These are phyloP conservation scores for Acanthiza pusilla DNA, from an alignment of 2,797 vertebrate species.

Conservation along the genomic window DNA sequence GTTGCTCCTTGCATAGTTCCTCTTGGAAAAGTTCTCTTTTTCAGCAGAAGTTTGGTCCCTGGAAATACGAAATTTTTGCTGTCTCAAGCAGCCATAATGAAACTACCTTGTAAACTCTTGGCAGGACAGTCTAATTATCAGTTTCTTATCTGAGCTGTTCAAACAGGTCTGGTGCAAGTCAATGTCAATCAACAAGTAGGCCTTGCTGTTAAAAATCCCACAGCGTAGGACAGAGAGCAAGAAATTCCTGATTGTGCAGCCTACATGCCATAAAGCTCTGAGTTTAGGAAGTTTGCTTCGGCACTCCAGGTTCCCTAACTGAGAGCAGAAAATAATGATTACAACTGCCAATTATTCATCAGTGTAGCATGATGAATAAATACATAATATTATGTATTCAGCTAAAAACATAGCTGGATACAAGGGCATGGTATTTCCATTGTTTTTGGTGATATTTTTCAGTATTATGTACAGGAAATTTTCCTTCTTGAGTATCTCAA, in stretches of 20 bases:
- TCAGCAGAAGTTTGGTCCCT: background rate
- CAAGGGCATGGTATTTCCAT: background rate
- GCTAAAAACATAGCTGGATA: background rate
- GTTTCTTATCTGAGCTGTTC: background rate
- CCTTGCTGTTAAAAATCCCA: background rate
- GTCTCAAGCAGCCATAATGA: background rate
- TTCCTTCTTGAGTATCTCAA: background rate
- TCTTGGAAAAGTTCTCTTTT: background rate
- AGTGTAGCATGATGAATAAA: background rate
- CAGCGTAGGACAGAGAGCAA: background rate
- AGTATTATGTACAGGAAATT: background rate
- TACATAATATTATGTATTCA: too few relatives aligned
- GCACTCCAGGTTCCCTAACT: background rate
- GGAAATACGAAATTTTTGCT: background rate
- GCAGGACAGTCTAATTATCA: background rate
- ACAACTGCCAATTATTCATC: background rate
- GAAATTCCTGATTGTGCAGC: background rate
- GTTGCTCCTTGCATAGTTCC: background rate
- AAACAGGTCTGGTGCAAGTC: background rate
- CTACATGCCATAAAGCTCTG: background rate
- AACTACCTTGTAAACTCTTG: background rate
- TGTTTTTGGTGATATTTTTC: background rate
- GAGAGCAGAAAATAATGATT: background rate
- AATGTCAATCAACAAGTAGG: background rate
- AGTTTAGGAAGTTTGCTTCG: background rate